Base-by-base conservation (phyloP, 2,888 invertebrate species). In the Ferdinandea cuprea region DNA sequence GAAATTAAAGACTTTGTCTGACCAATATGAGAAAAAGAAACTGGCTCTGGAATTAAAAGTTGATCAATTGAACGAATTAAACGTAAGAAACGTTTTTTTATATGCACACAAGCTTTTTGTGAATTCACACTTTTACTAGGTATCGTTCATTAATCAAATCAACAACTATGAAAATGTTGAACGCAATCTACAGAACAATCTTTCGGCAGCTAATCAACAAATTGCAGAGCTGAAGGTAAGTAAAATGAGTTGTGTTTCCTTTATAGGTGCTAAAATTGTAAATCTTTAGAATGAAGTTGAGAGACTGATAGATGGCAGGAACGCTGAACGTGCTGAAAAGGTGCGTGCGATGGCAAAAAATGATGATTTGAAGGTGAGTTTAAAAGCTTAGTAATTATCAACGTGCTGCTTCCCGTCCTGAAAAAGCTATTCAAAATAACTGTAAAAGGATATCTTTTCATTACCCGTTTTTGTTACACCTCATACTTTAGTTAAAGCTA, bases 291-390 rank as follows among this genome's bases (percentile, higher is more conserved):
- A 37, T 17, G 15, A 58, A 63, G 56, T 68, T 35, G 56, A 52
- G 1, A 37, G 42, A 17, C 13, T 61, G 8, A 61, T 44, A 0
- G 19, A 54, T 1, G 42, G 54, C 8, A 44, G 19, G 1, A 35
- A 46, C 1, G 21, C 30, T 2, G 65, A 71, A 6, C 8, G n/a
- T 25, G 46, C 1, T 28, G 72, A 78, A 32, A 78, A 68, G 58
- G 37, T 28, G 1, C 28, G 13, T 0, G 1, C 44, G 8, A 5
- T 37, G 3, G 8, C n/a, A 15, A 2, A n/a, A 9, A 68, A 42
- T 25, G 63, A 58, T 1, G 40, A 44, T 15, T 50, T 83, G 8
- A 73, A 50, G 66, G 83, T 72, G 59, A 66, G 40, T 25, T 25
- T 25, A 25, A 2, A 25, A 25, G 25, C n/a, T n/a, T n/a, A n/a